Evolutionary conservation across 2,113 vertebrate species (phyloP).

Genomic region (Dasyurus viverrinus): DNA sequence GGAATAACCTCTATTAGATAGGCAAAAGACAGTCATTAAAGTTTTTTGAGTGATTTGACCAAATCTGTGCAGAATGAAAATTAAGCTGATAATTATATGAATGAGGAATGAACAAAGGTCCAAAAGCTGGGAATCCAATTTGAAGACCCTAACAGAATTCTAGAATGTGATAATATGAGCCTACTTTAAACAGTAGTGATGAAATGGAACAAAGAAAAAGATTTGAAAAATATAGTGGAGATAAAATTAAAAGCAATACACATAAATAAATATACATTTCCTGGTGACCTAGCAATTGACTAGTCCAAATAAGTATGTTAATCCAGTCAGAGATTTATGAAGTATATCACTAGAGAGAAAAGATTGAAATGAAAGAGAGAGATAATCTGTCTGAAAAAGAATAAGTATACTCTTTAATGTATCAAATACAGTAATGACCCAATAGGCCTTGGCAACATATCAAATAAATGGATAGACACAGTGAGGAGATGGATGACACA

Average conservation of each 20-base stretch:
- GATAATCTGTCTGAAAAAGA: conserved; percentile 54
- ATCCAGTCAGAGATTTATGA: conserved; percentile 65
- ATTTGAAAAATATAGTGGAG: not conserved
- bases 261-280: conserved; percentile 27
- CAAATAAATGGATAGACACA: too few relatives aligned
- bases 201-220: not conserved
- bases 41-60: not conserved
- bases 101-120: not conserved
- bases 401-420: not conserved
- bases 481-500: too few relatives aligned
- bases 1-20: not conserved
- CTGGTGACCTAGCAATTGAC: conserved; percentile 28
- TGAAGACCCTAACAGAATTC: not conserved
- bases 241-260: too few relatives aligned
- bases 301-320: conserved; percentile 72
- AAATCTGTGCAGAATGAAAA: not conserved
- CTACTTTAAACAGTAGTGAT: not conserved
- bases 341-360: conserved; percentile 49
- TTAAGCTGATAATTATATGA: not conserved
- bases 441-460: too few relatives aligned
- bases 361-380: conserved; percentile 63
- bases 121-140: not conserved
- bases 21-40: not conserved
- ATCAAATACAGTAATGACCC: not conserved
- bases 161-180: not conserved